Base-by-base conservation (phyloP, 2,888 invertebrate genomes). In the Lasioglossum leucozonium region DNA sequence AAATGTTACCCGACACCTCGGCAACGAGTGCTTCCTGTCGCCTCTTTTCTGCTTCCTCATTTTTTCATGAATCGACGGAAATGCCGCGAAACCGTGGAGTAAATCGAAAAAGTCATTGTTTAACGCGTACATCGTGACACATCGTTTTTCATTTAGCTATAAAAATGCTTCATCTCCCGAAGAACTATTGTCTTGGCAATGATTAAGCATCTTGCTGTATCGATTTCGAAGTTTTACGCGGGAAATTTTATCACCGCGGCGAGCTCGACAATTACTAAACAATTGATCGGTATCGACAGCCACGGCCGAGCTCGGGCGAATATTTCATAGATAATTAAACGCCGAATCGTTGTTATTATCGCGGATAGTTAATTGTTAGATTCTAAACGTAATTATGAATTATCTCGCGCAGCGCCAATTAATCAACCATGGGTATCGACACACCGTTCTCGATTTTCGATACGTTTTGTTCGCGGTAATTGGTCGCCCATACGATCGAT, bases 1-100 rank as follows among this genome's bases (percentile, higher is more conserved):
- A 40, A 80, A 30, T 71, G 47, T 65, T 72, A 76, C 30, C 55
- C 76, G 51, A 72, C 79, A 72, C 72, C 75, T 47, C 47, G 62
- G 26, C 34, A 37, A 47, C 65, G 44, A 30, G 76, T 37, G 65
- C 58, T 42, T 72, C n/a, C 40, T 5, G 40, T 58, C 42, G 10
- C 4, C 30, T 16, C 44, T 42, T 71, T 71, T 16, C 18, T 13
- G 13, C 58, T 62, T 30, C 13, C 5, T 13, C 13, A 13, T 58
- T 26, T 30, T 65, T 65, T 30, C 34, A 34, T 3, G 34, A 34
- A 37, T 34, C 22, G 16, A 22, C 51, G 51, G 10, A 51, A 51
- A 47, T 47, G 22, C 2, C 8, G 2, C 22, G 47, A 22, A 47
- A 47, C 22, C 47, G 47, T 8, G 22, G 51, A 51, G 8, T 22